Percentiles rank a stretch among this genome's conserved stretches.
These are phyloP conservation scores for Nannoperca obscura DNA, from an alignment of 2,797 vertebrate genomes.

Conservation along the genomic window DNA sequence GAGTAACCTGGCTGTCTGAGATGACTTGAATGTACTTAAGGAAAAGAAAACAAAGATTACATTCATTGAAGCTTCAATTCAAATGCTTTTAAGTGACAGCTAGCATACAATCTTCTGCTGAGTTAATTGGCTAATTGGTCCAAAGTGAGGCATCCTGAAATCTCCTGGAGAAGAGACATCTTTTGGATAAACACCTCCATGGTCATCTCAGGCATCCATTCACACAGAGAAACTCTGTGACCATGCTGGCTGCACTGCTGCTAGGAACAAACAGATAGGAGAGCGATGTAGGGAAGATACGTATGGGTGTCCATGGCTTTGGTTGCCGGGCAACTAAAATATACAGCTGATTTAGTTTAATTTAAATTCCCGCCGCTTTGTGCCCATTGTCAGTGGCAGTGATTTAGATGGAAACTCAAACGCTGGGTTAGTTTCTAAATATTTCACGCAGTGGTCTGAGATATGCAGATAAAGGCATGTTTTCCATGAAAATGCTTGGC, in stretches of 20 bases:
- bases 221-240: background rate
- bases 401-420: background rate
- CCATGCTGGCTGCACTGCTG: background rate
- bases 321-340: constrained; percentile 47
- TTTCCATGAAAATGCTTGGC: background rate
- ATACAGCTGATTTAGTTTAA: constrained; percentile 28
- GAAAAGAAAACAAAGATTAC: background rate
- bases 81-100: constrained; percentile 8
- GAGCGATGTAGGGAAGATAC: constrained; percentile 17
- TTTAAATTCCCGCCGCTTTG: background rate
- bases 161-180: background rate
- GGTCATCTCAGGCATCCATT: background rate
- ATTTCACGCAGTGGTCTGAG: background rate
- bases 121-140: background rate
- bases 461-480: background rate
- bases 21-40: background rate
- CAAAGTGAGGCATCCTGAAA: background rate
- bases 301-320: constrained; percentile 13
- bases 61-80: background rate
- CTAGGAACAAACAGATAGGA: constrained; percentile 8
- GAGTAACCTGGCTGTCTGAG: background rate
- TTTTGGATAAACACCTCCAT: background rate
- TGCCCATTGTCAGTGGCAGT: background rate
- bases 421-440: background rate
- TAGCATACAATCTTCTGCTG: background rate